Conservation (phyloP, 2,113 vertebrate genomes). For the Turnix velox region DNA sequence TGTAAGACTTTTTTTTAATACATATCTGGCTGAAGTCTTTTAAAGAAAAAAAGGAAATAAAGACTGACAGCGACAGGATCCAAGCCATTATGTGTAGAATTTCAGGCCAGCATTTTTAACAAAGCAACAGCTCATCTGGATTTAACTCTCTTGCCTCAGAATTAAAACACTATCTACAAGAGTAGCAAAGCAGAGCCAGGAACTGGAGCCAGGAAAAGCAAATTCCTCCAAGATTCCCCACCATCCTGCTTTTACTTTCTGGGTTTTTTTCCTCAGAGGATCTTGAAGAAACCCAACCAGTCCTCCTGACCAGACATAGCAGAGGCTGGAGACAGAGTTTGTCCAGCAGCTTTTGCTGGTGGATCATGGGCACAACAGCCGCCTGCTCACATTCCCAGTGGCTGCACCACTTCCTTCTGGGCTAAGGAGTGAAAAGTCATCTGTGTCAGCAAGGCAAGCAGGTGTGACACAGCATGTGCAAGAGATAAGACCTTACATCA, state of each 20-base stretch:
- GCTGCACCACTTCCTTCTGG: not conserved
- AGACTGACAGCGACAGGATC: not conserved
- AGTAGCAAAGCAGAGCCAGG: not conserved
- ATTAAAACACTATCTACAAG: not conserved
- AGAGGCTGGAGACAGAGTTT: not conserved
- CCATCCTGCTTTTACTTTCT: not conserved
- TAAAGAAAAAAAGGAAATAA: not conserved
- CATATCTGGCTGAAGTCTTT: not conserved
- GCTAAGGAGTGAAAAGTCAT: not conserved
- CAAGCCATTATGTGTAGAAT: not conserved
- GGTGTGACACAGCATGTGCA: not conserved
- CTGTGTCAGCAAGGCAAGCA: not conserved
- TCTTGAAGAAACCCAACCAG: not conserved
- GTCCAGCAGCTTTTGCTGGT: not conserved
- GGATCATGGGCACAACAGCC: not conserved
- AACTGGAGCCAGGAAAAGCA: not conserved
- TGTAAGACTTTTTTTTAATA: not conserved
- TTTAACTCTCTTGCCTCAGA: not conserved
- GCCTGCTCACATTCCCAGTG: not conserved
- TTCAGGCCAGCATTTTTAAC: slow-evolving; percentile 9
- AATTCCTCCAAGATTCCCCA: not conserved
- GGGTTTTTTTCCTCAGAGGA: not conserved
- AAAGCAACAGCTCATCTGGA: not conserved
- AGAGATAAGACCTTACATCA: not conserved
- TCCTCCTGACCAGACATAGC: not conserved